Evolutionary conservation across 2,113 vertebrate genomes (phyloP), one percentile per base, ranked within the genome.

Genomic region (Mola mola): DNA sequence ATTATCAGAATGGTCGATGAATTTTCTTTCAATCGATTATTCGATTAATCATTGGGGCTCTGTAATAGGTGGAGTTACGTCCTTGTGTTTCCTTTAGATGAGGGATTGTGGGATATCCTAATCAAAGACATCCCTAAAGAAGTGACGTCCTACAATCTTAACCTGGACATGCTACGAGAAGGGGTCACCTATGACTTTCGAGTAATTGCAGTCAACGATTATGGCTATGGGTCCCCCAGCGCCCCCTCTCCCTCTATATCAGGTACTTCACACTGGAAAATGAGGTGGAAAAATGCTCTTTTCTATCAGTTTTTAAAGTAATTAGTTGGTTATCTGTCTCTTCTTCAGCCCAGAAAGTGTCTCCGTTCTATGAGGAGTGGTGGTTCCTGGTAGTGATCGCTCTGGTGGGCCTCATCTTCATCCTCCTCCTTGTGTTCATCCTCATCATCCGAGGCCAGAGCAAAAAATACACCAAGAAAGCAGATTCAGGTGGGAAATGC

Each of bases 51-150:
- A n/a, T n/a, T n/a, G n/a, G n/a, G n/a, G n/a, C n/a, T n/a, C n/a
- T n/a, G n/a, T n/a, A n/a, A 34, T 3, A 34, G 12, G 33, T 34
- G 8, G 2, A 5, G 15, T 13, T 34, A 34, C 9, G 11, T 15
- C 16, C 37, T 31, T 17, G 5, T 36, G 17, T 60, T 38, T 5
- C 5, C 13, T 59, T 34, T 81, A 99, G 97, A 99, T 0, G 97
- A 99, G 78, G 97, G 97, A 7, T 87, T 99, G 25, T 99, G 97
- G 97, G 97, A 99, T 79, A 96, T 99, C 80, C 95, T 99, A 16
- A 96, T 98, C 86, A 98, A 97, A 76, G 96, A 99, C 85, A 97
- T 99, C 79, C 97, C 97, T 24, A 98, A 95, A 84, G 96, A 98
- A 75, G 97, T 96, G 77, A 97, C 95, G 3, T 99, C 97, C 34